Percentiles rank a stretch among this genome's conserved stretches.
Conservation (phyloP, 2,113 vertebrate species). For the Dascyllus trimaculatus region DNA sequence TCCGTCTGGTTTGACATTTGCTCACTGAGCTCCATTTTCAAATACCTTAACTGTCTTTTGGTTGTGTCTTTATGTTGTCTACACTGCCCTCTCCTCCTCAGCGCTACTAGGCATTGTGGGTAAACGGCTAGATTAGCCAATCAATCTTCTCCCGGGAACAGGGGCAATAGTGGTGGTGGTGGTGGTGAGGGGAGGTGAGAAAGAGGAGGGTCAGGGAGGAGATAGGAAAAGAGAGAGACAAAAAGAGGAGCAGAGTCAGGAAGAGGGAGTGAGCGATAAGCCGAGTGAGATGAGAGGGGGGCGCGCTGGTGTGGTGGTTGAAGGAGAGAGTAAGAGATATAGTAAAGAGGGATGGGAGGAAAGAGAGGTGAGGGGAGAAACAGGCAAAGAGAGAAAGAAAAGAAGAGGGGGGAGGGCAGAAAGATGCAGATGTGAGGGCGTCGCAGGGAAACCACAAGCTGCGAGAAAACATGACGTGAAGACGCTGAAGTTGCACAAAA, state of each 20-base stretch:
- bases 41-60: slow-evolving; percentile 40
- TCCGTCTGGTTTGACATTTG: slow-evolving; percentile 34
- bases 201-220: slow-evolving; percentile 18
- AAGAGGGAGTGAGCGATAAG: slow-evolving; percentile 47
- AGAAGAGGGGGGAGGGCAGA: not conserved
- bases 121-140: slow-evolving; percentile 83
- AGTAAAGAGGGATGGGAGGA: slow-evolving; percentile 14
- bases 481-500: slow-evolving; percentile 22
- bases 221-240: slow-evolving; percentile 26
- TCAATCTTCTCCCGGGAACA: slow-evolving; percentile 79
- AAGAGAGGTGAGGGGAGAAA: slow-evolving; percentile 10
- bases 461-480: slow-evolving; percentile 33
- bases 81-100: slow-evolving; percentile 66
- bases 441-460: slow-evolving; percentile 40
- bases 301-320: slow-evolving; percentile 14
- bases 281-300: slow-evolving; percentile 6
- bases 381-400: not conserved
- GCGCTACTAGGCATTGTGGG: slow-evolving; percentile 77
- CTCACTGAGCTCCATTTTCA: slow-evolving; percentile 57
- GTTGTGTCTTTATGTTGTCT: slow-evolving; percentile 63
- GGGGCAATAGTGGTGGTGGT: slow-evolving; percentile 49
- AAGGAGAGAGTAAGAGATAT: slow-evolving; percentile 48
- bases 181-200: not conserved
- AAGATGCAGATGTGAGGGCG: slow-evolving; percentile 59
- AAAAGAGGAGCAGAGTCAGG: slow-evolving; percentile 26